Base-by-base conservation (phyloP, 2,797 vertebrate genomes). In the Enteromius fasciolatus region DNA sequence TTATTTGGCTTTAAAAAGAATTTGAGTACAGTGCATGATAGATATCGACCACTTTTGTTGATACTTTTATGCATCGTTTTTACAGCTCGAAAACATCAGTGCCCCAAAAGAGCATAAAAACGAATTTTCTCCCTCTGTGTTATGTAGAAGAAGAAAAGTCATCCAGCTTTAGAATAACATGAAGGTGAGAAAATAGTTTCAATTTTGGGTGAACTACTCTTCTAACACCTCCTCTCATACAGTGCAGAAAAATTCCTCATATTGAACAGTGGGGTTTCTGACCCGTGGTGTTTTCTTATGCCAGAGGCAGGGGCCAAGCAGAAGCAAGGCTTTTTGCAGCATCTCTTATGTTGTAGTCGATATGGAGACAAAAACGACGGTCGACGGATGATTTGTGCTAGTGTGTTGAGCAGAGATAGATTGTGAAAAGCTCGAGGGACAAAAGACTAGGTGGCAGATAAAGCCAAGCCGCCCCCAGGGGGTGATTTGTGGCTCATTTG, bases 311-410 rank as follows among this genome's bases (percentile, higher is more conserved):
- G 50, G 64, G 41, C 28, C 64, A 50, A 39, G 12, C 63, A 57
- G n/a, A 78, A 41, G 2, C 15, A 3, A 77, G 63, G 74, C 64
- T 25, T 25, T 68, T 54, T 76, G 36, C 28, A 90, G 68, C 83
- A 81, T 82, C 82, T 89, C 84, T 86, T 89, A 67, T 79, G 80
- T 63, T 82, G 25, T 81, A 77, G 86, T 92, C 88, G 74, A 93
- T 92, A 89, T 10, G 6, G 73, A 91, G 87, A 89, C 88, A 89
- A 92, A 90, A 76, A 85, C 52, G 81, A 87, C 76, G 70, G 69
- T 50, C 36, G 36, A 68, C n/a, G 48, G 77, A 87, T 87, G 87
- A 90, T 90, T 89, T 88, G 87, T 82, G 82, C 83, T 86, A 59
- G 84, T 79, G 64, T 86, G 85, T 79, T 81, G 81, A 84, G 83